These are phyloP conservation scores for Elaphurus davidianus DNA, from an alignment of 2,113 vertebrate species.

Conservation along the genomic window DNA sequence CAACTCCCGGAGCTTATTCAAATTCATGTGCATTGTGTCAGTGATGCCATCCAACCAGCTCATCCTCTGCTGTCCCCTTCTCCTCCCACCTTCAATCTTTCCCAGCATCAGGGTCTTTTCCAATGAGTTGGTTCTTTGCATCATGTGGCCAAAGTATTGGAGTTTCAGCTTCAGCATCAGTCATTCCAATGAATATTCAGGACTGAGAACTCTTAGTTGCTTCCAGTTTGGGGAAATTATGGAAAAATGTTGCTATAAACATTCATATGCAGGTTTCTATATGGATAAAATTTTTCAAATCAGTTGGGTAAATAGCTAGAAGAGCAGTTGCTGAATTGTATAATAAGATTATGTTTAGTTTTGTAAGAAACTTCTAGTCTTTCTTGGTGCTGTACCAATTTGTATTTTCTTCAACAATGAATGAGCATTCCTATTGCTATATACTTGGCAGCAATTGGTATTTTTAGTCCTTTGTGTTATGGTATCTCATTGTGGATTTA, in stretches of 20 bases:
- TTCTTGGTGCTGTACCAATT: neutral
- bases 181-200: neutral
- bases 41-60: neutral
- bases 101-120: neutral
- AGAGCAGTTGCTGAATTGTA: neutral
- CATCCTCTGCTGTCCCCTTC: neutral
- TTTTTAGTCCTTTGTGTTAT: neutral
- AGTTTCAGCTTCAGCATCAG: neutral
- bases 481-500: neutral
- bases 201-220: neutral
- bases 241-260: neutral
- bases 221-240: neutral
- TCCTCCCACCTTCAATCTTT: neutral
- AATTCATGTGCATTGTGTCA: neutral
- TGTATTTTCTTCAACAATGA: neutral
- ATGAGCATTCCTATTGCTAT: neutral
- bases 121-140: neutral
- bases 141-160: neutral
- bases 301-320: neutral
- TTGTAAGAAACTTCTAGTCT: neutral
- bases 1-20: neutral
- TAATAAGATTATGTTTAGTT: neutral
- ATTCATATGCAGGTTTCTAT: neutral
- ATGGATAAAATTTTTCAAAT: neutral
- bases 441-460: neutral